Evolutionary conservation across 2,113 vertebrate genomes (phyloP).

Genomic region (Pundamilia nyererei): DNA sequence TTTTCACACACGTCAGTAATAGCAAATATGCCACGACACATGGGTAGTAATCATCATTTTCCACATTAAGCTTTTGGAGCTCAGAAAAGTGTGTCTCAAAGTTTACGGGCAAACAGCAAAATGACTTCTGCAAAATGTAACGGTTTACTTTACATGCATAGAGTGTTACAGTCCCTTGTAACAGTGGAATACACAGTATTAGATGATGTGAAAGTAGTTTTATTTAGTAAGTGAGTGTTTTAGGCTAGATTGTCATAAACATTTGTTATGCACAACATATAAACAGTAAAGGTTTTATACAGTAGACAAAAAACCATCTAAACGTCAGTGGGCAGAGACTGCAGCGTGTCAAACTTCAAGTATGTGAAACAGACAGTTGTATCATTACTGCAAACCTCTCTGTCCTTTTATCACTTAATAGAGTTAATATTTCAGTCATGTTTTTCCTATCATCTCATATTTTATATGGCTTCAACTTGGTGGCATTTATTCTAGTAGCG

Average conservation of each 20-base stretch:
- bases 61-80: not conserved
- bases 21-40: not conserved
- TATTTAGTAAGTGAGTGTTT: constrained; percentile 46
- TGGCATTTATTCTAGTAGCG: not conserved
- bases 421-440: constrained; percentile 18
- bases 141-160: not conserved
- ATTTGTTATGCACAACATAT: constrained; percentile 47
- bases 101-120: not conserved
- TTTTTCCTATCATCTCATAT: not conserved
- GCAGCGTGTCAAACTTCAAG: constrained; percentile 72
- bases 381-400: constrained; percentile 52
- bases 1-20: not conserved
- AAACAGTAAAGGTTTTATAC: constrained; percentile 39
- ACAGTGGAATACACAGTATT: constrained; percentile 42
- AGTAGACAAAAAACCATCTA: not conserved
- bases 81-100: not conserved
- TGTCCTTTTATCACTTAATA: not conserved
- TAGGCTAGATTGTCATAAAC: constrained; percentile 31
- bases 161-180: constrained; percentile 13
- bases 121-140: not conserved
- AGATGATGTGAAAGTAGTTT: constrained; percentile 41
- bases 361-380: constrained; percentile 67
- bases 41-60: not conserved
- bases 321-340: constrained; percentile 35
- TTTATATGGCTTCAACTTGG: constrained; percentile 50